phyloP scores from a whole-genome alignment of 2,113 vertebrate species.

The Peromyscus polionotus region DNA sequence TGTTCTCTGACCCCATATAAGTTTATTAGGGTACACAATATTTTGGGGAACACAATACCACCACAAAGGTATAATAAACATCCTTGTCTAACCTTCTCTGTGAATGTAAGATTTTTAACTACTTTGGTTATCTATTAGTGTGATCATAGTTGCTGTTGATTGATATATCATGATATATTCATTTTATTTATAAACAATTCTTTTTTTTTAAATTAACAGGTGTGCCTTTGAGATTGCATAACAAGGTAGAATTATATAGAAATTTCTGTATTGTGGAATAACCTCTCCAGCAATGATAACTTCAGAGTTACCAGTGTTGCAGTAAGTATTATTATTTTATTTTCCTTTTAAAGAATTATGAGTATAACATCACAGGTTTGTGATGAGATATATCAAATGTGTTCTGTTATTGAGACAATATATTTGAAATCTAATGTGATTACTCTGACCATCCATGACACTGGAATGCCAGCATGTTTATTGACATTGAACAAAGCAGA shows the following conservation, averaged over 20 bases:
- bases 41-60: no score
- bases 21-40: no score
- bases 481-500: not conserved
- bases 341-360: conserved; percentile 39
- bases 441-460: not conserved
- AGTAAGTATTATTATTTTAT: conserved; percentile 90
- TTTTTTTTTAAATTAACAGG: conserved; percentile 71
- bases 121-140: not conserved
- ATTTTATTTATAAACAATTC: conserved; percentile 55
- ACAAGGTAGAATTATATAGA: conserved; percentile 78
- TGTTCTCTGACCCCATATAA: no score
- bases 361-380: not conserved
- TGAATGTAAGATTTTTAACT: not conserved
- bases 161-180: conserved; percentile 5
- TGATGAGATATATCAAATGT: conserved; percentile 8
- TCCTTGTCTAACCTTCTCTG: not conserved
- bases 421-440: conserved; percentile 47
- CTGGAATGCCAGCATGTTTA: not conserved
- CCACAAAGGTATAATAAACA: not conserved
- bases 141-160: not conserved
- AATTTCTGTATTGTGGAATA: conserved; percentile 82
- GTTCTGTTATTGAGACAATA: not conserved
- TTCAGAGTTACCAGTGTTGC: conserved; percentile 96
- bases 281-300: conserved; percentile 94
- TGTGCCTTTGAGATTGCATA: conserved; percentile 80